Evolutionary conservation across 1,140 invertebrate species (phyloP), one percentile per base, ranked within the genome.

Genomic region (Heliconius eleuchia): DNA sequence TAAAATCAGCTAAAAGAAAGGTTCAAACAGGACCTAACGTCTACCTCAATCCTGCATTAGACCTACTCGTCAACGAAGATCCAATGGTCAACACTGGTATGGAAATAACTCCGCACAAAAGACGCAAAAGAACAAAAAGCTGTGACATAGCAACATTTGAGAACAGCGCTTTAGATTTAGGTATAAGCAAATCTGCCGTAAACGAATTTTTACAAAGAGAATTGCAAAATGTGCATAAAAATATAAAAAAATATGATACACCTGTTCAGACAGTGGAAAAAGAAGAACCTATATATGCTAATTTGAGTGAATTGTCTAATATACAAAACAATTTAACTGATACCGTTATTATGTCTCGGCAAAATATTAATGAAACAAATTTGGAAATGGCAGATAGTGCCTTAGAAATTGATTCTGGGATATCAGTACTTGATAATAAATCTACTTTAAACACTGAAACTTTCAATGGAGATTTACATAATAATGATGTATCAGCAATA

Each of bases 41-140:
- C 0, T 95, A 93, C 76, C 82, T 94, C 7, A 95, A 95, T 76
- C 94, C 94, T 27, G 94, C 91, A 0, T 79, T 95, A 18, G 94
- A 95, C 71, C 83, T 95, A 2, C 87, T 95, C 0, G 91, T 87
- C 6, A 95, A 93, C 73, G 94, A 95, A 23, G 94, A 95, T 74
- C 87, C 89, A 11, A 95, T 95, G 86, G 94, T 93, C 77, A 95
- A 95, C 85, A 95, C 89, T 0, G 89, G 88, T 8, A 95, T 95
- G 94, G 94, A 95, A 89, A 88, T 95, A 34, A 90, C 89, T 52
- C 93, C 94, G 0, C 84, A 84, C 52, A 95, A 95, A 81, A 88
- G 91, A 82, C 84, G 90, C 0, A 92, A 94, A 84, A 80, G 91
- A 60, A 88, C 88, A 9, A 90, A 87, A 72, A 93, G 91, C 73